A percentile compares a stretch with the other conserved stretches of the same genome.
phyloP scores from a whole-genome alignment of 35 echinoderm and acorn worm species.

The Diadema setosum region DNA sequence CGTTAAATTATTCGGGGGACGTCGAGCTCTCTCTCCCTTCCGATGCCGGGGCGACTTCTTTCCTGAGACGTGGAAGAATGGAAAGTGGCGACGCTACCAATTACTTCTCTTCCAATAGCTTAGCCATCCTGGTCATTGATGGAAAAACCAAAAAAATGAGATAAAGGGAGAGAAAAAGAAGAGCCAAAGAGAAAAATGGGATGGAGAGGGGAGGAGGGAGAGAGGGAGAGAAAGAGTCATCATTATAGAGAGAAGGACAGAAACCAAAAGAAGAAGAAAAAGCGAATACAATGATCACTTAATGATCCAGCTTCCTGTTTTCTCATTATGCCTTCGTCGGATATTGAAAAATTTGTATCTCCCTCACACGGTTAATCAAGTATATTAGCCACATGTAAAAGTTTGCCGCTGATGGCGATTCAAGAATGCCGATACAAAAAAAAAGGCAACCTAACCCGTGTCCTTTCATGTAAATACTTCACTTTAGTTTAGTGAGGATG shows the following conservation, averaged over 20 bases:
- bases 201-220: neutral
- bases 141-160: neutral
- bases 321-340: no score
- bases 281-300: neutral
- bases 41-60: neutral
- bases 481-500: no score
- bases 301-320: neutral
- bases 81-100: neutral
- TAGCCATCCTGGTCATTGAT: no score
- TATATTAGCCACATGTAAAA: no score
- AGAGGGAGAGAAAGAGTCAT: neutral
- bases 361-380: no score
- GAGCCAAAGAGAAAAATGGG: no score
- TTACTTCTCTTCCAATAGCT: neutral
- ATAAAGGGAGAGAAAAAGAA: neutral
- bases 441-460: no score
- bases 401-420: no score
- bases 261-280: neutral
- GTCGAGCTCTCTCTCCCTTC: neutral
- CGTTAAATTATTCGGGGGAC: conserved; percentile 16
- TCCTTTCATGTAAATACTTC: no score
- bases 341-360: no score
- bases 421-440: no score
- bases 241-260: neutral
- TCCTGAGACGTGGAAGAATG: neutral